Base-by-base conservation (phyloP, 2,113 vertebrate genomes). In the Nymphicus hollandicus region DNA sequence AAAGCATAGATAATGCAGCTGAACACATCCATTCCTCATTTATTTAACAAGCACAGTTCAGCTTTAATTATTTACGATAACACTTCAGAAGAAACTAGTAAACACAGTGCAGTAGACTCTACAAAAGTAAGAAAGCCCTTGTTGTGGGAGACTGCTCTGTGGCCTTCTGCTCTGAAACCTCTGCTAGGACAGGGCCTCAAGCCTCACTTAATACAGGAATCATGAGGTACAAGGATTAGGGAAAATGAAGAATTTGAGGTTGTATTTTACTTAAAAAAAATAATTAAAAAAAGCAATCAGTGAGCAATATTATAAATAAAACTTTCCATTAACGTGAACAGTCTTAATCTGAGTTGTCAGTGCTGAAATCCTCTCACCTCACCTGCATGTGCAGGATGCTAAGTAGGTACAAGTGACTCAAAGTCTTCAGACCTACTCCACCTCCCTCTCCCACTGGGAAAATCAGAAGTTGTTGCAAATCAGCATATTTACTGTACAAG, bases 11-110 rank as follows among this genome's bases (percentile, higher is more conserved):
- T 97, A 96, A 97, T 93, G 85, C 76, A 95, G 86, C 86, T 74
- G 56, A 95, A 82, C 80, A 92, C 83, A 86, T 88, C 85, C 93
- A 69, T 83, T 81, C 73, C 91, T 96, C 92, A 92, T 96, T 96
- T 95, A 91, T 96, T 96, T 96, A 96, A 96, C 92, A 96, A 96
- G 89, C 88, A 91, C 66, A 92, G n/a, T 95, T 96, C 92, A 97
- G 49, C 77, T 95, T 97, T 88, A 95, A 96, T 96, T 95, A 96
- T 96, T 96, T 86, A 96, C 92, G 39, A 43, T 81, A 95, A 89
- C 84, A 82, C 77, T 96, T 88, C 44, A 95, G 68, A 96, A 93
- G 56, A 82, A 95, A 78, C 93, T 79, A 58, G 88, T 89, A 95
- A 96, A 93, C 90, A 86, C 1, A 77, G 70, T 44, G 74, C 81